A percentile compares a stretch with the other conserved stretches of the same genome.
Evolutionary conservation across 2,113 vertebrate genomes (phyloP).

Genomic region (Copsychus sechellarum): DNA sequence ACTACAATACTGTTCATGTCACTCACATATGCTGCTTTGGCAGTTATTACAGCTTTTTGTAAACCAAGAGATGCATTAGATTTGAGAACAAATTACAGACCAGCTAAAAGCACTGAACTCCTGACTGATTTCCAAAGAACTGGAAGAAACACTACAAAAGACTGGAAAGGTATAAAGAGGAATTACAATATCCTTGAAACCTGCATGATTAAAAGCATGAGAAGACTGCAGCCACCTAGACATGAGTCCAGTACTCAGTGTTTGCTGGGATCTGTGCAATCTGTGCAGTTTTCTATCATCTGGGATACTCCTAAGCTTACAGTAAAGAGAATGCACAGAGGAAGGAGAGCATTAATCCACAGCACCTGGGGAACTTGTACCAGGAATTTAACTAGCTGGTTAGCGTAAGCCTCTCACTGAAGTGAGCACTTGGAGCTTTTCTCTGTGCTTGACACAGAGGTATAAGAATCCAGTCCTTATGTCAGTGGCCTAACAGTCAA

Average conservation of each 20-base stretch:
- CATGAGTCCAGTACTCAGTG: not conserved
- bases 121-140: not conserved
- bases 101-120: not conserved
- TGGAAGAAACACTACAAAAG: not conserved
- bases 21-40: slow-evolving; percentile 42
- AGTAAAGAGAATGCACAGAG: not conserved
- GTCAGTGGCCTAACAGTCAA: not conserved
- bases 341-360: not conserved
- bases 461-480: not conserved
- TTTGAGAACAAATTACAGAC: not conserved
- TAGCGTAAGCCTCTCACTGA: not conserved
- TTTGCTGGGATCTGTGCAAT: not conserved
- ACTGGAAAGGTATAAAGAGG: not conserved
- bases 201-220: not conserved
- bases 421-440: not conserved
- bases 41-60: not conserved
- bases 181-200: not conserved
- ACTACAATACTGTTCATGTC: slow-evolving; percentile 49
- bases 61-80: not conserved
- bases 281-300: not conserved
- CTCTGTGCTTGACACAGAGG: not conserved
- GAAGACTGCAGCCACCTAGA: not conserved
- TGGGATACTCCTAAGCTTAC: not conserved
- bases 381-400: not conserved
- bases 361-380: not conserved